A percentile compares a stretch with the other conserved stretches of the same genome.
Evolutionary conservation across 2,797 vertebrate genomes (phyloP).

Genomic region (Ficedula albicollis): DNA sequence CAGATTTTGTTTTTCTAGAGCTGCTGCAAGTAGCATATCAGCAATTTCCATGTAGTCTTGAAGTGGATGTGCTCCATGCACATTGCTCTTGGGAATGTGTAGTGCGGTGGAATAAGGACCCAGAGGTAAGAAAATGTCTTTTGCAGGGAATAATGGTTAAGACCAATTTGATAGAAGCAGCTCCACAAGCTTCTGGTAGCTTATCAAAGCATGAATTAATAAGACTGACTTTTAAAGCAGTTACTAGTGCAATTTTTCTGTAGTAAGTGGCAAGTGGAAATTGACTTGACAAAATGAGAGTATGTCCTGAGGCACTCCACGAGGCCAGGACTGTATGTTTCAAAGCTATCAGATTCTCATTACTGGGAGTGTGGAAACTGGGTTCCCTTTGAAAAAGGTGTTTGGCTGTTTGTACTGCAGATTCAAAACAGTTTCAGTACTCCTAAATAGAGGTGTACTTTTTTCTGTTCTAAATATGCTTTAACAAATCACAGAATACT

Average conservation of each 20-base stretch:
- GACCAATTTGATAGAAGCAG: neutral
- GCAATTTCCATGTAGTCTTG: constrained; percentile 92
- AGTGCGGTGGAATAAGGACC: constrained; percentile 98
- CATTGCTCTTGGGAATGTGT: constrained; percentile 98
- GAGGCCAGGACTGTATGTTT: neutral
- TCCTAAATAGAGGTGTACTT: neutral
- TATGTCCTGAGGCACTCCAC: neutral
- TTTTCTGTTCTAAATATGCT: neutral
- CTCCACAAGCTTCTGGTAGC: neutral
- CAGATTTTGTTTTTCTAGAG: constrained; percentile 71
- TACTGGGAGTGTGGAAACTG: neutral
- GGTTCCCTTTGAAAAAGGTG: neutral
- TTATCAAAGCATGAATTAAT: neutral
- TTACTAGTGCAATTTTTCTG: neutral
- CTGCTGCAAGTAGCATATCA: constrained; percentile 83
- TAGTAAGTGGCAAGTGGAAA: neutral
- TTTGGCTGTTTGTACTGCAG: neutral
- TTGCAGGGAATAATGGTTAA: neutral
- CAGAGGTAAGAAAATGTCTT: constrained; percentile 82
- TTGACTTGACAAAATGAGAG: neutral
- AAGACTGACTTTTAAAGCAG: neutral
- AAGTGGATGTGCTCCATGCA: constrained; percentile 87
- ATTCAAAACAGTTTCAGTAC: neutral
- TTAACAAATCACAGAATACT: neutral
- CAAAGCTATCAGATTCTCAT: neutral